Evolutionary conservation across 2,888 invertebrate genomes (phyloP).

Genomic region (Perithous albicinctus): DNA sequence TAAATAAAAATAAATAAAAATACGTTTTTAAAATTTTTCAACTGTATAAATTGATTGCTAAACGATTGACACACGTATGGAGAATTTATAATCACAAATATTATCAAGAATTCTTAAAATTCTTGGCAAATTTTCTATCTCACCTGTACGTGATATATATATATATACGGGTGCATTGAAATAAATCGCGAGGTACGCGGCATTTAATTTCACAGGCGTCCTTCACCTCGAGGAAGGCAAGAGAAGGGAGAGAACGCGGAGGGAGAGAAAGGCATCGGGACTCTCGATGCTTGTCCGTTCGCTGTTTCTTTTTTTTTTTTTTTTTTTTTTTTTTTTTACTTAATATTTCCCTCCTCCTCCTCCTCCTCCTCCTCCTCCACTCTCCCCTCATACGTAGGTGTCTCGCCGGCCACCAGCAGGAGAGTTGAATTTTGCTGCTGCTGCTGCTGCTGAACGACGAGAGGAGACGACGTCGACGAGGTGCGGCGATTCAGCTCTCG

Average conservation of each 20-base stretch:
- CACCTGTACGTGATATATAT: background rate
- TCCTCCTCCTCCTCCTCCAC: too few species aligned
- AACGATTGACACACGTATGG: background rate
- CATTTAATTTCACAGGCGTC: slow-evolving; percentile 71
- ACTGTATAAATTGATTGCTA: background rate
- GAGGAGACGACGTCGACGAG: slow-evolving; percentile 11
- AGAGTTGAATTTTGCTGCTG: background rate
- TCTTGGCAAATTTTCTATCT: background rate
- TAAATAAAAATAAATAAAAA: too few species aligned
- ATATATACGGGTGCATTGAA: background rate
- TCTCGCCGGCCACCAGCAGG: slow-evolving; percentile 29
- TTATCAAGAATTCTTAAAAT: background rate
- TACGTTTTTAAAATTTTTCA: too few species aligned
- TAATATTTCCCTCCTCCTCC: background rate
- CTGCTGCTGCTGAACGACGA: slow-evolving; percentile 8
- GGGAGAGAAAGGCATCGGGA: slow-evolving; percentile 36
- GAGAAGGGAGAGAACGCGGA: slow-evolving; percentile 27
- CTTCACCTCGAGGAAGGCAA: slow-evolving; percentile 73
- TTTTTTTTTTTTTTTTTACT: slow-evolving; percentile 26
- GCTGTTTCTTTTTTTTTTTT: background rate
- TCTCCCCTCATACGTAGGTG: too few species aligned
- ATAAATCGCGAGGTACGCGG: slow-evolving; percentile 55
- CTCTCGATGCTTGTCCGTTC: slow-evolving; percentile 16
- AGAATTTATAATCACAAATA: background rate
- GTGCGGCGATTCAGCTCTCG: slow-evolving; percentile 67